phyloP scores from a whole-genome alignment of 1,140 invertebrate genomes.

The Steinernema khuongi region DNA sequence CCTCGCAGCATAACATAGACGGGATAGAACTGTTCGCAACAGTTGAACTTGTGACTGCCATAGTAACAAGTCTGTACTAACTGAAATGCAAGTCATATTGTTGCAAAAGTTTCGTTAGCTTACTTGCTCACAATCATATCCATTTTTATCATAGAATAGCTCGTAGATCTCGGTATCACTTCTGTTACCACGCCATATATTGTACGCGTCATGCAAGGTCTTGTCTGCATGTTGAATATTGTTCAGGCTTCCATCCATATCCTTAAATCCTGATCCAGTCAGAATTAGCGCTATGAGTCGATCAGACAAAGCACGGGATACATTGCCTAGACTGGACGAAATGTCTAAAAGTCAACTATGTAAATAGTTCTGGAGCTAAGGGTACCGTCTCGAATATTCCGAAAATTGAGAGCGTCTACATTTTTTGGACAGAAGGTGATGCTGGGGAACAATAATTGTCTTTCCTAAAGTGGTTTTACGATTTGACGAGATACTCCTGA shows the following conservation, averaged over 20 bases:
- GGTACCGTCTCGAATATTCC: background rate
- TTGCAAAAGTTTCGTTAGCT: background rate
- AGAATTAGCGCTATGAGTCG: background rate
- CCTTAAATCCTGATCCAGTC: background rate
- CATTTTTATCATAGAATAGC: background rate
- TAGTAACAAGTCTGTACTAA: background rate
- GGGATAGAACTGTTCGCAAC: background rate
- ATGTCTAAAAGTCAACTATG: background rate
- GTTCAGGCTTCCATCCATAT: background rate
- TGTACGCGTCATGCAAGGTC: background rate
- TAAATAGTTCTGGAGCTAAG: too few species aligned
- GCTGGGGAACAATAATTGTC: background rate
- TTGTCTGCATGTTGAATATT: background rate
- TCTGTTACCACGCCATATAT: background rate
- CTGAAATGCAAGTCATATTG: background rate
- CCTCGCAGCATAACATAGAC: constrained; percentile 9
- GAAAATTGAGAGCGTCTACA: background rate
- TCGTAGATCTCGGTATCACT: background rate
- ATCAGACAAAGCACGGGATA: background rate
- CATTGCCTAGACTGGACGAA: background rate
- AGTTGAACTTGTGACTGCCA: background rate
- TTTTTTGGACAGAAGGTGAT: constrained; percentile 6
- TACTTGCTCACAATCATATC: background rate
- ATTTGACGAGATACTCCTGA: background rate
- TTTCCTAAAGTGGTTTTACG: background rate